Evolutionary conservation across 2,888 invertebrate genomes (phyloP).

Genomic region (Cephus spinipes): DNA sequence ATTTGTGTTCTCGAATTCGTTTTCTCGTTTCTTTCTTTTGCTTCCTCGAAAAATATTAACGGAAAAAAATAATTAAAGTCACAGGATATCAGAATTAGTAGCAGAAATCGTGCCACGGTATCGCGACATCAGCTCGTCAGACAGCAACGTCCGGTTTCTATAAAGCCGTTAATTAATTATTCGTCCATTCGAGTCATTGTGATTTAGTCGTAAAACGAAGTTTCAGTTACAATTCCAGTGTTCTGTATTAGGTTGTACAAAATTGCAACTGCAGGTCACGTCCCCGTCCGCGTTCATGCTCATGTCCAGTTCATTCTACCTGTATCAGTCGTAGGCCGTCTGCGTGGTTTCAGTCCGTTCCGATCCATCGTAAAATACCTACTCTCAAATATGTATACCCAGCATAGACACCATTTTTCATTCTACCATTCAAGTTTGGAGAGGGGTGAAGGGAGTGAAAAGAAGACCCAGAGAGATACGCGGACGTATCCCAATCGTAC

Average conservation of each 20-base stretch:
- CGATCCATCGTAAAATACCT: not conserved
- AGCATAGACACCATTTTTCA: not conserved
- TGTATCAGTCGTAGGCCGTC: not conserved
- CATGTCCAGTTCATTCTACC: not conserved
- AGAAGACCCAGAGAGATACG: not conserved
- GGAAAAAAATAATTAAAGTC: not conserved
- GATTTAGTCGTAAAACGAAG: not conserved
- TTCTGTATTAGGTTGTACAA: not conserved
- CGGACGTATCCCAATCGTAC: not conserved
- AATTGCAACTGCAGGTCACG: not conserved
- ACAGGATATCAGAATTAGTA: not conserved
- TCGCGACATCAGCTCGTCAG: conserved; percentile 40
- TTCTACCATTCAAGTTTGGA: not conserved
- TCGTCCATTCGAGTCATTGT: not conserved
- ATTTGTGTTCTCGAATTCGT: not conserved
- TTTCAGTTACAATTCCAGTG: not conserved
- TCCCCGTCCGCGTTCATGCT: not conserved
- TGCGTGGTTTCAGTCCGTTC: not conserved
- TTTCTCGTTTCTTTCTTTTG: not conserved
- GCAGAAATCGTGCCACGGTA: conserved; percentile 57
- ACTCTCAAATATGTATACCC: not conserved
- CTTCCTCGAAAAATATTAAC: not conserved
- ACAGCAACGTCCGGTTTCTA: not conserved
- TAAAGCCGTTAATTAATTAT: not conserved
- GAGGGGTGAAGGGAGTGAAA: not conserved